phyloP scores from a whole-genome alignment of 1,140 invertebrate species.

The Trachymyrmex cornetzi region DNA sequence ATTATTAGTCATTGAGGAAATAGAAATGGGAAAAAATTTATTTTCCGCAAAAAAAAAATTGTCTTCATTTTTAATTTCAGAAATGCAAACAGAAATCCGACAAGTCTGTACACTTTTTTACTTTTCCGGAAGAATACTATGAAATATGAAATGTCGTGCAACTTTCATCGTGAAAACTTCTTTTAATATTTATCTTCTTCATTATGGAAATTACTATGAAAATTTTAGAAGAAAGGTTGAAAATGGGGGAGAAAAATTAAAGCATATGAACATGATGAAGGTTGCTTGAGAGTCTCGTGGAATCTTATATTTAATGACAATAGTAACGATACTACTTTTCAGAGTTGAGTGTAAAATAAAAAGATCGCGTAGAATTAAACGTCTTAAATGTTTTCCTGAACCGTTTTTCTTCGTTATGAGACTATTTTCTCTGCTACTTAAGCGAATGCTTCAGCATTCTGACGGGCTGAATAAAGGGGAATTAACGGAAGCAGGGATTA shows the following conservation, averaged over 20 bases:
- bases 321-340: slow-evolving; percentile 1
- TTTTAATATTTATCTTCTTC: slow-evolving; percentile 29
- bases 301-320: slow-evolving; percentile 22
- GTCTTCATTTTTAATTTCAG: neutral
- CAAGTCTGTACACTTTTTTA: neutral
- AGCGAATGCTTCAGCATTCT: slow-evolving; percentile 6
- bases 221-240: neutral
- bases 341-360: slow-evolving; percentile 8
- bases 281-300: neutral
- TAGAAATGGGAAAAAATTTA: neutral
- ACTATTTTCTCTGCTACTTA: slow-evolving; percentile 15
- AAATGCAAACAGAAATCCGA: neutral
- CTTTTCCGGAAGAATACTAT: slow-evolving; percentile 6
- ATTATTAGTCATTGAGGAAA: neutral
- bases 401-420: slow-evolving; percentile 33
- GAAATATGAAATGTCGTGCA: neutral
- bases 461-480: slow-evolving; percentile 36
- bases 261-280: neutral
- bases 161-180: neutral
- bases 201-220: neutral
- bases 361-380: slow-evolving; percentile 11
- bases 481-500: slow-evolving; percentile 56
- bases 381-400: slow-evolving; percentile 10
- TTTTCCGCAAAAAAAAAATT: neutral
- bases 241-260: neutral